phyloP scores from a whole-genome alignment of 2,113 vertebrate genomes.

The Probosciger aterrimus region DNA sequence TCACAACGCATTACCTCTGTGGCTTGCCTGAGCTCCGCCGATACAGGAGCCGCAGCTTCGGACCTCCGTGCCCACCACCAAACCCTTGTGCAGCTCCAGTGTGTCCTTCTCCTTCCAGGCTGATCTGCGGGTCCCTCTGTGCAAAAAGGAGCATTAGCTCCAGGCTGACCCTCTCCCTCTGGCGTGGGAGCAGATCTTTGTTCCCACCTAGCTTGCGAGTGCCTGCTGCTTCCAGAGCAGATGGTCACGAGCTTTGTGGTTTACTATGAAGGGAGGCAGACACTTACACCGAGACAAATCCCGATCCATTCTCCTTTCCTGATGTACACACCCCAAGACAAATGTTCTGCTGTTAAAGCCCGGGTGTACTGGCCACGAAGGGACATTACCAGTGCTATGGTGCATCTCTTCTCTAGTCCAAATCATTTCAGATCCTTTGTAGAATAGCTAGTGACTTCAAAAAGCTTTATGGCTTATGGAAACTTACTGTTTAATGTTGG shows the following conservation, averaged over 20 bases:
- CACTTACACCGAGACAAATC: neutral
- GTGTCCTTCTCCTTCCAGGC: neutral
- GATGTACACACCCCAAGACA: neutral
- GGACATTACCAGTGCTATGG: neutral
- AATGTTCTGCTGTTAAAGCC: neutral
- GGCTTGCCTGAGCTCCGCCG: constrained; percentile 13
- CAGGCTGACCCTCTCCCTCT: neutral
- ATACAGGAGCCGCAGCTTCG: neutral
- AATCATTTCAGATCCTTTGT: constrained; percentile 56
- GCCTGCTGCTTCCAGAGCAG: constrained; percentile 9
- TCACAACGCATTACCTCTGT: constrained; percentile 56
- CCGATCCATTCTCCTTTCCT: neutral
- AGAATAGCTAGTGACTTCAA: constrained; percentile 46
- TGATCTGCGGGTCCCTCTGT: neutral
- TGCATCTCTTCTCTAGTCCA: constrained; percentile 45
- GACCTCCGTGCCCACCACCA: neutral
- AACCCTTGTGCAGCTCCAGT: neutral
- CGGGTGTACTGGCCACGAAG: neutral
- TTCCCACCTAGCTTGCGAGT: neutral
- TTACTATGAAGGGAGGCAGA: constrained; percentile 4
- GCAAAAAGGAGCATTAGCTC: neutral
- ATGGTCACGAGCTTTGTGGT: neutral
- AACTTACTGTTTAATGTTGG: constrained; percentile 37
- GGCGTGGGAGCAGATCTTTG: neutral
- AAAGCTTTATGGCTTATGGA: constrained; percentile 65